Percentiles rank a stretch among this genome's conserved stretches.
Evolutionary conservation across 37 sponge, comb jelly and placozoan species (phyloP).

Genomic region (Diacarnus erythraeanus): DNA sequence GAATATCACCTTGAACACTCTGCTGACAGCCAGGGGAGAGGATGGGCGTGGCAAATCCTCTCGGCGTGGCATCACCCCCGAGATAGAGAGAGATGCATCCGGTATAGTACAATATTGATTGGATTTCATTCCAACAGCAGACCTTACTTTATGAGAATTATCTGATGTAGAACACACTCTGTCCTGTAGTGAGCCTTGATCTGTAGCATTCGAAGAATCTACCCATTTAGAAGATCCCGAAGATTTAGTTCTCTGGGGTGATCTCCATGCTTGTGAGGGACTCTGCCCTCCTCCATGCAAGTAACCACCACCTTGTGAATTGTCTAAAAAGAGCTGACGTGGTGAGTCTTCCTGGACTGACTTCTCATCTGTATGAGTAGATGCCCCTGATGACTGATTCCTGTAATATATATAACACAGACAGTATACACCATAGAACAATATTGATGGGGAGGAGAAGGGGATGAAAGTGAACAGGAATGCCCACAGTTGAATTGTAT

Average conservation of each 20-base stretch:
- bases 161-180: not conserved
- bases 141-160: not conserved
- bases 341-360: too few species aligned
- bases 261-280: not conserved
- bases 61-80: slow-evolving; percentile 1
- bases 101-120: too few species aligned
- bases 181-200: not conserved
- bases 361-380: too few species aligned
- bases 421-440: too few species aligned
- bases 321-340: not conserved
- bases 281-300: too few species aligned
- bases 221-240: not conserved
- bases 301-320: too few species aligned
- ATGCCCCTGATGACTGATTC: too few species aligned
- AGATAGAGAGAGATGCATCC: not conserved
- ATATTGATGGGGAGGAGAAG: too few species aligned
- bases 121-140: not conserved
- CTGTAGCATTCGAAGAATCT: not conserved
- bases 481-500: too few species aligned
- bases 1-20: slow-evolving; percentile 45
- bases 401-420: too few species aligned
- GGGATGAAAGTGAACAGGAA: too few species aligned
- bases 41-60: slow-evolving; percentile 12
- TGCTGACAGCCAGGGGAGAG: slow-evolving; percentile 15
- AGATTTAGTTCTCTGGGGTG: not conserved